phyloP scores from a whole-genome alignment of 2,797 vertebrate species.

The Pogonophryne albipinna region DNA sequence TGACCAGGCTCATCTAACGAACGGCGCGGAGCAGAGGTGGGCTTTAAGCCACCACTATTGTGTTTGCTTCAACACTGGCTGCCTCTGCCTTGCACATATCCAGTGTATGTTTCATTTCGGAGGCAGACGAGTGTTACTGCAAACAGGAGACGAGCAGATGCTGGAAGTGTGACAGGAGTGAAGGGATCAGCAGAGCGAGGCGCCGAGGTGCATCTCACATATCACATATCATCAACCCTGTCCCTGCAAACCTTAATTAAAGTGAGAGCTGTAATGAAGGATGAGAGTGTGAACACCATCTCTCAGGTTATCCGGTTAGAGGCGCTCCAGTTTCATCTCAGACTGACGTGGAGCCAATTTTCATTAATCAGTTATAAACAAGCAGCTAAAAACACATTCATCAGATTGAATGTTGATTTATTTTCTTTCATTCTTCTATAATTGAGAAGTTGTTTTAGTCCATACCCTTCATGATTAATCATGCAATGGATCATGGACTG shows the following conservation, averaged over 20 bases:
- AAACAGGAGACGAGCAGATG: slow-evolving; percentile 25
- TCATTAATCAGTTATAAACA: slow-evolving; percentile 45
- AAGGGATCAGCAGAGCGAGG: slow-evolving; percentile 40
- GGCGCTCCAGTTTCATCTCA: slow-evolving; percentile 55
- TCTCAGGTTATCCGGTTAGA: slow-evolving; percentile 67
- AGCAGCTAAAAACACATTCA: slow-evolving; percentile 25
- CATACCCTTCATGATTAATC: too few species aligned
- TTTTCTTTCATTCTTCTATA: not conserved
- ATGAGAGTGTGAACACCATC: slow-evolving; percentile 63
- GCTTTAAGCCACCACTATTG: too few species aligned
- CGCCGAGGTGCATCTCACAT: slow-evolving; percentile 46
- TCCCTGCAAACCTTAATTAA: slow-evolving; percentile 78
- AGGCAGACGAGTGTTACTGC: slow-evolving; percentile 4
- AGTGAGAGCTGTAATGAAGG: slow-evolving; percentile 63
- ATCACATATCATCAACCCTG: slow-evolving; percentile 51
- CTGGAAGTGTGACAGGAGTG: slow-evolving; percentile 21
- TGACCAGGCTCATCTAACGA: too few species aligned
- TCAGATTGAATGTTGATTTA: slow-evolving; percentile 19
- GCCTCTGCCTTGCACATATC: not conserved
- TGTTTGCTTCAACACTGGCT: too few species aligned
- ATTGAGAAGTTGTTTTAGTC: not conserved
- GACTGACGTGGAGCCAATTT: slow-evolving; percentile 46
- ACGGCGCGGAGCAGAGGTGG: too few species aligned
- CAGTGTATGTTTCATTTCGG: slow-evolving; percentile 6
- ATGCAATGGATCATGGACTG: not conserved